phyloP scores from a whole-genome alignment of 2,888 invertebrate species.

The Serripes groenlandicus region DNA sequence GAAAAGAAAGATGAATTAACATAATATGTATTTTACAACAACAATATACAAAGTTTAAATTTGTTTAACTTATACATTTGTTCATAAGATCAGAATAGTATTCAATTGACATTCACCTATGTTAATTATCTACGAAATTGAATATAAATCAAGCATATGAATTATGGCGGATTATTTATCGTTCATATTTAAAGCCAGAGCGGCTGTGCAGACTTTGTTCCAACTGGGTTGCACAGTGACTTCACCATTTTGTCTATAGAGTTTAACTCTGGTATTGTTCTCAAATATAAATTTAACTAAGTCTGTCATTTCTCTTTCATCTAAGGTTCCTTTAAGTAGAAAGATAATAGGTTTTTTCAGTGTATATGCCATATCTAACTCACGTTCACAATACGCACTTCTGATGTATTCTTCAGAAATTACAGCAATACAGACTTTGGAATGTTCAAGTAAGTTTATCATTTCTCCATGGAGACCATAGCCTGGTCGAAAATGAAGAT shows the following conservation, averaged over 20 bases:
- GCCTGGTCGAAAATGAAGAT: neutral
- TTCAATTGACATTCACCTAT: too few relatives aligned
- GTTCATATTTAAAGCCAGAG: too few relatives aligned
- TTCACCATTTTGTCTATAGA: neutral
- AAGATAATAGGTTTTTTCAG: slow-evolving; percentile 8
- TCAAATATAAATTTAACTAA: neutral
- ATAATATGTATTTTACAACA: too few relatives aligned
- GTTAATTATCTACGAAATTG: too few relatives aligned
- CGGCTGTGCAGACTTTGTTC: too few relatives aligned
- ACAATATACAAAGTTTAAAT: too few relatives aligned
- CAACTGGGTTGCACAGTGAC: neutral
- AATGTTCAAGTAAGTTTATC: neutral
- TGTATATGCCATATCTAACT: slow-evolving; percentile 1
- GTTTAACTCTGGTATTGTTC: neutral
- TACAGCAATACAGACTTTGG: neutral
- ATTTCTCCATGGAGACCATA: neutral
- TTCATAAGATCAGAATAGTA: too few relatives aligned
- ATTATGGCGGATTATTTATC: too few relatives aligned
- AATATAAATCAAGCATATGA: too few relatives aligned
- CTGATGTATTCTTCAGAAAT: neutral
- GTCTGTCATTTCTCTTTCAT: neutral
- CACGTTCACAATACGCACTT: slow-evolving; percentile 1
- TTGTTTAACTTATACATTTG: too few relatives aligned
- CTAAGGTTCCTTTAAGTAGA: neutral
- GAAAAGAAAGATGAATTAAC: too few relatives aligned